Percentiles rank a stretch among this genome's conserved stretches.
phyloP scores from a whole-genome alignment of 2,113 vertebrate genomes.

The Pimephales promelas region DNA sequence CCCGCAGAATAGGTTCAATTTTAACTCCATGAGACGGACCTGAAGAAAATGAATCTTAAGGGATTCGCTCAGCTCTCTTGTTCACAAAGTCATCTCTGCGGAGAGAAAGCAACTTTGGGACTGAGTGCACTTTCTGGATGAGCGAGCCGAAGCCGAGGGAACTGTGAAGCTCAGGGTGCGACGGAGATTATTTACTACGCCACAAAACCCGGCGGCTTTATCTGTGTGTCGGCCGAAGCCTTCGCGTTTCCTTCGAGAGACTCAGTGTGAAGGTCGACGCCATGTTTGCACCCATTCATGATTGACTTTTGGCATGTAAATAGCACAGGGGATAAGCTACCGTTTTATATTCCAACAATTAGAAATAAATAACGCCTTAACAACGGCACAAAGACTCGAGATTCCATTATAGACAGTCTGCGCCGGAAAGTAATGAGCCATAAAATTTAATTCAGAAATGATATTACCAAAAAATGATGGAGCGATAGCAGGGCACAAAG shows the following conservation, averaged over 20 bases:
- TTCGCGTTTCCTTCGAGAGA: too few species aligned
- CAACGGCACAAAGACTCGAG: slow-evolving; percentile 86
- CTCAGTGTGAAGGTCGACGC: slow-evolving; percentile 57
- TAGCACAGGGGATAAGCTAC: slow-evolving; percentile 86
- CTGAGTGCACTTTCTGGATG: slow-evolving; percentile 49
- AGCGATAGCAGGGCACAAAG: slow-evolving; percentile 83
- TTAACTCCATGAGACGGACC: slow-evolving; percentile 55
- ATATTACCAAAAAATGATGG: slow-evolving; percentile 89
- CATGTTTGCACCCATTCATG: slow-evolving; percentile 74
- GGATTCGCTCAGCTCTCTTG: slow-evolving; percentile 51
- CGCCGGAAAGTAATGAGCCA: slow-evolving; percentile 91
- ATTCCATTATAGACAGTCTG: slow-evolving; percentile 90
- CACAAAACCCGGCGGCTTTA: slow-evolving; percentile 18
- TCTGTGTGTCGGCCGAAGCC: too few species aligned
- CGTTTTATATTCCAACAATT: slow-evolving; percentile 93
- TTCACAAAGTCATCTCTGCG: slow-evolving; percentile 58
- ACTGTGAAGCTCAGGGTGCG: slow-evolving; percentile 36
- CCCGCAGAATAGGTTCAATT: slow-evolving; percentile 57
- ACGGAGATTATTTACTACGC: slow-evolving; percentile 8
- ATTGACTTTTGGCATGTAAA: slow-evolving; percentile 84
- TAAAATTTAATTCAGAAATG: slow-evolving; percentile 99
- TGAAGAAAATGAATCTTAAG: slow-evolving; percentile 58
- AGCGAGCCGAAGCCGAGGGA: slow-evolving; percentile 38
- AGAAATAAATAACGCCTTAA: slow-evolving; percentile 91
- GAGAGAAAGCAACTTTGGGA: slow-evolving; percentile 45